Conservation (phyloP, 2,888 invertebrate genomes). For the Holacanthella duospinosa region DNA sequence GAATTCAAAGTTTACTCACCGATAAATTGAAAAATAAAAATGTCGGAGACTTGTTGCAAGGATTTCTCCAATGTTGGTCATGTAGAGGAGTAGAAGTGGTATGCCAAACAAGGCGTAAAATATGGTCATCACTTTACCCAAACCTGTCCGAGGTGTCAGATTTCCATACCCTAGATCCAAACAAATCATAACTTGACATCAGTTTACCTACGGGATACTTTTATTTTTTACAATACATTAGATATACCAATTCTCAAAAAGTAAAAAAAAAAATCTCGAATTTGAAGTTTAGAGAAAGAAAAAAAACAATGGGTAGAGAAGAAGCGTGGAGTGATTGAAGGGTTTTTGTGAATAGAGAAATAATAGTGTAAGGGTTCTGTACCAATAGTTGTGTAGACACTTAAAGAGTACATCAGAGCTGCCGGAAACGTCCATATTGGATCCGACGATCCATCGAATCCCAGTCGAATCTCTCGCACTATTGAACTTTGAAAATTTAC, state of each 20-base stretch:
- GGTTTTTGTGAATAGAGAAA: too few species aligned
- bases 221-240: too few species aligned
- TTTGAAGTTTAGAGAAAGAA: slow-evolving; percentile 14
- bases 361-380: too few species aligned
- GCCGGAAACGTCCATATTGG: slow-evolving; percentile 40
- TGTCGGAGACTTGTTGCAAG: slow-evolving; percentile 36
- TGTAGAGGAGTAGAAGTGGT: slow-evolving; percentile 36
- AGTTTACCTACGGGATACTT: neutral
- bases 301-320: slow-evolving; percentile 16
- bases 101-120: slow-evolving; percentile 37
- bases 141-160: slow-evolving; percentile 35
- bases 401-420: slow-evolving; percentile 40
- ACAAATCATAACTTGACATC: neutral
- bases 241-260: neutral
- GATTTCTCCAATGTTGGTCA: slow-evolving; percentile 37
- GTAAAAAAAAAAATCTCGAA: neutral
- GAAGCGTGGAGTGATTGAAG: slow-evolving; percentile 24
- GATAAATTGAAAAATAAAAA: slow-evolving; percentile 34
- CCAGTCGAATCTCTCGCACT: slow-evolving; percentile 34
- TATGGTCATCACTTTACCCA: slow-evolving; percentile 37
- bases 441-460: slow-evolving; percentile 31
- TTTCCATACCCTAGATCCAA: slow-evolving; percentile 37
- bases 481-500: slow-evolving; percentile 33
- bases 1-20: slow-evolving; percentile 31
- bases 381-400: slow-evolving; percentile 41